phyloP scores from a whole-genome alignment of 2,888 invertebrate genomes.

The Conus canariensis region DNA sequence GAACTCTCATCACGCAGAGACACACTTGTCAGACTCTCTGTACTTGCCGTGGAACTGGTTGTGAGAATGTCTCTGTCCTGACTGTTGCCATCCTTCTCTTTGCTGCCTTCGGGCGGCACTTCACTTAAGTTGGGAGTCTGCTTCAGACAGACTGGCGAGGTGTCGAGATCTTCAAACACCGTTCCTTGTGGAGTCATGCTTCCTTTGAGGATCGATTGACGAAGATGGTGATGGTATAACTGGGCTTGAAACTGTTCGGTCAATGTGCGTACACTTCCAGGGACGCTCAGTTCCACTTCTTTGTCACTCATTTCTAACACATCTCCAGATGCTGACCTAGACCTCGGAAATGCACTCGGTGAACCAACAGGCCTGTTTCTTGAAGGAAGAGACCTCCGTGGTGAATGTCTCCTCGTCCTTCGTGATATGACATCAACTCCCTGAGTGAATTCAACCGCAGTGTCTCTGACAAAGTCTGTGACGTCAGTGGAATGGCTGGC shows the following conservation, averaged over 20 bases:
- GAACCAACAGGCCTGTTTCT: neutral
- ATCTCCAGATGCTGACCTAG: neutral
- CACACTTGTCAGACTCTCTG: slow-evolving; percentile 35
- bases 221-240: slow-evolving; percentile 44
- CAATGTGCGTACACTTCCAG: slow-evolving; percentile 36
- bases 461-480: slow-evolving; percentile 22
- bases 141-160: slow-evolving; percentile 1
- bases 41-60: slow-evolving; percentile 15
- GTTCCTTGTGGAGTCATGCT: slow-evolving; percentile 49
- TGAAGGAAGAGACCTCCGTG: slow-evolving; percentile 11
- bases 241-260: slow-evolving; percentile 38
- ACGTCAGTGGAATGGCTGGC: slow-evolving; percentile 39
- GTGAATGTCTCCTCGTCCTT: neutral
- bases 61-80: neutral
- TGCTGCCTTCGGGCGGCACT: slow-evolving; percentile 2
- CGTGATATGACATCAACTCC: neutral
- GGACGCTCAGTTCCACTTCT: slow-evolving; percentile 27
- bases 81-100: neutral
- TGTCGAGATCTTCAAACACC: slow-evolving; percentile 19
- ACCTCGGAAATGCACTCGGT: neutral
- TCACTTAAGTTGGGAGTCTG: neutral
- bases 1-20: slow-evolving; percentile 25
- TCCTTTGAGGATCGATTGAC: slow-evolving; percentile 50
- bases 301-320: neutral
- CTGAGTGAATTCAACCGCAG: neutral